Percentiles rank a stretch among this genome's conserved stretches.
phyloP scores from a whole-genome alignment of 1,140 invertebrate species.

The Campoletis sonorensis region DNA sequence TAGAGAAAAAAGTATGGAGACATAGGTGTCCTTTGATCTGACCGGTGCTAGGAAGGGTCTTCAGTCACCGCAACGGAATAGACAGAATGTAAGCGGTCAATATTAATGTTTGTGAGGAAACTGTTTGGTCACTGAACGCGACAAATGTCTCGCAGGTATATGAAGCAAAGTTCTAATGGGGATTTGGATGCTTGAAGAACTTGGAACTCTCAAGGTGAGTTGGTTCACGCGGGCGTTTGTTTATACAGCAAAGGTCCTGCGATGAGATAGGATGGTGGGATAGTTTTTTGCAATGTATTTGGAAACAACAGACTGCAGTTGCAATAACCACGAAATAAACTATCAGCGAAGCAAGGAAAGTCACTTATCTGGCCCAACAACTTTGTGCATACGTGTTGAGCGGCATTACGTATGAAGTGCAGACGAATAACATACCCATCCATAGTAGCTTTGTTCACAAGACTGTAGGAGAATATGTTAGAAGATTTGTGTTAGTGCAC shows the following conservation, averaged over 20 bases:
- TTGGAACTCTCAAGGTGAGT: background rate
- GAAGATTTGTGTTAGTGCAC: background rate
- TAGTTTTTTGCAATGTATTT: background rate
- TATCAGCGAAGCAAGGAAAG: background rate
- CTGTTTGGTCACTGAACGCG: constrained; percentile 8
- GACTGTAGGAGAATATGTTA: background rate
- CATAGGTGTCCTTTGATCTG: constrained; percentile 32
- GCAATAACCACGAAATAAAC: constrained; percentile 5
- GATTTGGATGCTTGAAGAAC: background rate
- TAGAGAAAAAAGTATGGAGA: background rate
- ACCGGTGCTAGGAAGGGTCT: constrained; percentile 30
- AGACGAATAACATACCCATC: background rate
- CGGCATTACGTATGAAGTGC: background rate
- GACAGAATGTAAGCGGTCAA: constrained; percentile 1
- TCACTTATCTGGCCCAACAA: background rate
- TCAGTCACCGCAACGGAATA: background rate
- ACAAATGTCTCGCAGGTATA: background rate
- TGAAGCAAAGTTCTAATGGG: background rate
- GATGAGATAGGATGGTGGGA: background rate
- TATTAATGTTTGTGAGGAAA: constrained; percentile 19
- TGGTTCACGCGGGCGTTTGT: background rate
- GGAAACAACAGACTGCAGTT: background rate
- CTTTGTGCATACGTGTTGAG: background rate
- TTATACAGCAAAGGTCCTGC: background rate
- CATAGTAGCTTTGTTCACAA: background rate